Base-by-base conservation (phyloP, 1,140 invertebrate species). In the Ips typographus region DNA sequence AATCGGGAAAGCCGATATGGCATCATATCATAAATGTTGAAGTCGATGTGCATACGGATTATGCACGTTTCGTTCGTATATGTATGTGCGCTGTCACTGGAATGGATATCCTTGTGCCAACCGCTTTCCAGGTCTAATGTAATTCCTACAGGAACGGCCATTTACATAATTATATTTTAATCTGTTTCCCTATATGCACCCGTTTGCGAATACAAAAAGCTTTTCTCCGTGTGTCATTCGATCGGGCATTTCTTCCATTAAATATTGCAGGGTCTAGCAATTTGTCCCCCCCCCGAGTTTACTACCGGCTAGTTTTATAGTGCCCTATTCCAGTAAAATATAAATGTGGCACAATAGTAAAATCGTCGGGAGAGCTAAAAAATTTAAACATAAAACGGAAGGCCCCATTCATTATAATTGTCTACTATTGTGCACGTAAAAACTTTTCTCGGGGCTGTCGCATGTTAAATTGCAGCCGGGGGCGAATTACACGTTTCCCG, bases 81-180 rank as follows among this genome's bases (percentile, higher is more conserved):
- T 6, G 38, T 7, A 38, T 43, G 5, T 39, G 41, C 52, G 22
- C 42, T 47, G 57, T 40, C n/a, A 38, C 22, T 22, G 22, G 22
- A 22, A 42, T 61, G n/a, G n/a, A 61, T 61, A 61, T 61, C 40
- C 58, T 61, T 61, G 22, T 22, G 41, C 22, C 22, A 40, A 44
- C 37, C 58, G 58, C 22, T 22, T 22, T 61, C 43, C 40, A 36
- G 55, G 55, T 40, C 39, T 40, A 42, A 61, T 44, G 41, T 22
- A 43, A 61, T 61, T 61, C 42, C 40, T 59, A 22, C 55, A 40
- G 39, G 39, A 22, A 40, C 39, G 42, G 58, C 22, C 43, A 43
- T 43, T 47, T 61, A 43, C 58, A 47, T 61, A 61, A 61, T 43
- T 61, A 47, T 61, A 61, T 61, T 61, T 61, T 61, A 61, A 61